Conservation (phyloP, 2,888 invertebrate genomes). For the Malachius bipustulatus region DNA sequence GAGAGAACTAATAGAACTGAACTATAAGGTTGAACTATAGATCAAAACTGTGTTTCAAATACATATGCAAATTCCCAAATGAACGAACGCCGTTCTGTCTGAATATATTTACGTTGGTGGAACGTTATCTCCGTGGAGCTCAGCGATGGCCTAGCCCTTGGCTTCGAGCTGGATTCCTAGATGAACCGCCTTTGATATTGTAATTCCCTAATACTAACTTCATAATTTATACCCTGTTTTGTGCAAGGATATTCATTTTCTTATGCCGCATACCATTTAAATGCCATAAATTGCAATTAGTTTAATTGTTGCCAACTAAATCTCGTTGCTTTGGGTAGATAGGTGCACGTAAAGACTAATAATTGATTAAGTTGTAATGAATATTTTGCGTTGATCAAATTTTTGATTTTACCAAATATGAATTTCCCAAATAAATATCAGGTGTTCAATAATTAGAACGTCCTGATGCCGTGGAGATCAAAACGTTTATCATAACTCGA, state of each 20-base stretch:
- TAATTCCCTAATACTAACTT: constrained; percentile 35
- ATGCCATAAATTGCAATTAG: constrained; percentile 1
- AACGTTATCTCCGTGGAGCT: constrained; percentile 33
- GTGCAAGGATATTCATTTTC: constrained; percentile 1
- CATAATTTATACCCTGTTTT: constrained; percentile 34
- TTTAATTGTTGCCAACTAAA: background rate
- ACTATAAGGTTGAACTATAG: constrained; percentile 1
- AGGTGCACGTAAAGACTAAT: no score
- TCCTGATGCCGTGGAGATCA: no score
- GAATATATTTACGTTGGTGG: constrained; percentile 25
- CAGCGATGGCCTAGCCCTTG: constrained; percentile 22
- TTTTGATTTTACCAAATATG: no score
- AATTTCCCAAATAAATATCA: no score
- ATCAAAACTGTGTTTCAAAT: constrained; percentile 24
- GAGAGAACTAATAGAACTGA: constrained; percentile 1
- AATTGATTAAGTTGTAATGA: no score
- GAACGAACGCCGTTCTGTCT: constrained; percentile 26
- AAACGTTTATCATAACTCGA: no score
- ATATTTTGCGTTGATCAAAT: no score
- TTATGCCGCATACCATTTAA: background rate
- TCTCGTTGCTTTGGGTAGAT: no score
- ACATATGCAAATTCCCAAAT: constrained; percentile 37
- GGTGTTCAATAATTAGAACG: no score
- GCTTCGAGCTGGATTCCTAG: constrained; percentile 27
- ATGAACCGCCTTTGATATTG: constrained; percentile 37